These are phyloP conservation scores for Proisotoma minuta DNA, from an alignment of 2,888 invertebrate species.

Conservation along the genomic window DNA sequence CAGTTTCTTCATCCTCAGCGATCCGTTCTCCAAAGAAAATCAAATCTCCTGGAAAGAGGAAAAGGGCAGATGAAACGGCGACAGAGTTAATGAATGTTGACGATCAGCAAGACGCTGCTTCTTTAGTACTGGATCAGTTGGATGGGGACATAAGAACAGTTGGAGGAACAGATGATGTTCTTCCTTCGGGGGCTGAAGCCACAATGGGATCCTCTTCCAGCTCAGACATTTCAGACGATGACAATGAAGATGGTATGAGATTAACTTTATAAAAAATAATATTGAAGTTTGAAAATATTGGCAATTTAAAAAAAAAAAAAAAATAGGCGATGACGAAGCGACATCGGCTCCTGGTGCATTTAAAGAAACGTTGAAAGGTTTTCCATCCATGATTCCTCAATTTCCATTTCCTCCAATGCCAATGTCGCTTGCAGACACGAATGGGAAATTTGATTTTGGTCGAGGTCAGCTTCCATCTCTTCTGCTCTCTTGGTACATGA, in stretches of 20 bases:
- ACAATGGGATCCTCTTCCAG: conserved; percentile 17
- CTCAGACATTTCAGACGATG: conserved; percentile 8
- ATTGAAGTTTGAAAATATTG: not conserved
- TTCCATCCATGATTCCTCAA: conserved; percentile 7
- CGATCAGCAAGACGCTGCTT: not conserved
- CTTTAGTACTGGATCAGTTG: not conserved
- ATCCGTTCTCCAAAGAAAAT: not conserved
- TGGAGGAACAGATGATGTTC: conserved; percentile 5
- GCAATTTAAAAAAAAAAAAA: not conserved
- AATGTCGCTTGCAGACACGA: conserved; percentile 16
- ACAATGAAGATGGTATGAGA: conserved; percentile 14
- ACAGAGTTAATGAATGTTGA: not conserved
- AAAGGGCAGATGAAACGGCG: not conserved
- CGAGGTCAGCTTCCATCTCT: conserved; percentile 31
- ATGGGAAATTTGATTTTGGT: conserved; percentile 24
- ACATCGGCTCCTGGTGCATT: not conserved
- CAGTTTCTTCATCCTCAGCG: not conserved
- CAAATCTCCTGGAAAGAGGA: not conserved
- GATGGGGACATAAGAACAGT: not conserved
- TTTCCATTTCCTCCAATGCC: conserved; percentile 35
- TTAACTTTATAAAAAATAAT: not conserved
- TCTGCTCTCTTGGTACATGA: conserved; percentile 38
- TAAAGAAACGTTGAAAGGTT: not conserved
- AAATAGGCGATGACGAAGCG: conserved; percentile 9
- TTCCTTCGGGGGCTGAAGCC: conserved; percentile 28